Conservation (phyloP, 1,140 invertebrate genomes). For the Neodiprion virginianus region DNA sequence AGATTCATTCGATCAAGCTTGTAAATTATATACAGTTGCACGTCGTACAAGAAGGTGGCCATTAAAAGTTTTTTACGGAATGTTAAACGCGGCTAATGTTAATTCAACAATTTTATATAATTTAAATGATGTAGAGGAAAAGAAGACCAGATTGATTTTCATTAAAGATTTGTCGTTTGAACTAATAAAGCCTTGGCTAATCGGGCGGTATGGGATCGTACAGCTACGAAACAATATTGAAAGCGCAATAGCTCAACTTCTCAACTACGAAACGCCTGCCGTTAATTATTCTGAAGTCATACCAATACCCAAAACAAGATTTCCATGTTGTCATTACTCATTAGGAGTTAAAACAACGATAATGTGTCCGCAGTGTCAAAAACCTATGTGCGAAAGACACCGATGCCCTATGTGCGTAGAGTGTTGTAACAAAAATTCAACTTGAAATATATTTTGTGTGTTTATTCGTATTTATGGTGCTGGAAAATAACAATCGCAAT, state of each 20-base stretch:
- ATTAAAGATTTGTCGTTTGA: background rate
- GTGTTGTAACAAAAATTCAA: slow-evolving; percentile 16
- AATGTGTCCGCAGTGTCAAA: slow-evolving; percentile 3
- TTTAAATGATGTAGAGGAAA: background rate
- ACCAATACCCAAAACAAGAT: slow-evolving; percentile 13
- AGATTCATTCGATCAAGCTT: no score
- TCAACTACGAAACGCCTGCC: background rate
- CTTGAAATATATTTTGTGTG: slow-evolving; percentile 6
- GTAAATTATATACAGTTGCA: slow-evolving; percentile 7
- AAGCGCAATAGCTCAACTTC: background rate
- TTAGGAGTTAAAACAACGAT: slow-evolving; percentile 6
- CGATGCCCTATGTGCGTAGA: background rate
- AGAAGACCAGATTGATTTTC: background rate
- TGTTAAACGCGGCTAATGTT: slow-evolving; percentile 7
- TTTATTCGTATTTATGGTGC: no score
- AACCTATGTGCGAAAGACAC: slow-evolving; percentile 8
- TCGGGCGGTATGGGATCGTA: no score
- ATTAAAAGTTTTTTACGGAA: slow-evolving; percentile 7
- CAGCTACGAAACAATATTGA: background rate
- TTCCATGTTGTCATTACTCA: background rate
- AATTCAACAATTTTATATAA: slow-evolving; percentile 9
- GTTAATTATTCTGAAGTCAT: slow-evolving; percentile 11
- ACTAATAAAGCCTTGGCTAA: no score
- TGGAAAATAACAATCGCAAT: no score
- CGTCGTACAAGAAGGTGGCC: background rate